Conservation (phyloP, 2,113 vertebrate species). For the Sphaerodactylus townsendi region DNA sequence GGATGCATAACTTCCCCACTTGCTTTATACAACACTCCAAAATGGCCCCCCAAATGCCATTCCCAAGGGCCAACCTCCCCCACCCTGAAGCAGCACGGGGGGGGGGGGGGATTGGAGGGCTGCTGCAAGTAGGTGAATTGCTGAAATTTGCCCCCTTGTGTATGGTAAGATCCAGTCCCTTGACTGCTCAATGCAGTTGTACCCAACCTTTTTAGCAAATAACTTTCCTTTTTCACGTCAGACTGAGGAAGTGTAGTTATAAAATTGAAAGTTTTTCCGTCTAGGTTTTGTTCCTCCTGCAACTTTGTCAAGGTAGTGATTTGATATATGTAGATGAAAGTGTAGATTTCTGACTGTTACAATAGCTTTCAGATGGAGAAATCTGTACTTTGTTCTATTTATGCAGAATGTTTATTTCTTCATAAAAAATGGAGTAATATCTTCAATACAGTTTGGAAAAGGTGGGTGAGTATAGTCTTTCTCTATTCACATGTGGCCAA, state of each 20-base stretch:
- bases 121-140: too few relatives aligned
- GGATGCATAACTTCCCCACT: too few relatives aligned
- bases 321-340: neutral
- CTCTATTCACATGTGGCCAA: neutral
- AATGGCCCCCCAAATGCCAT: too few relatives aligned
- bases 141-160: neutral
- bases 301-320: neutral
- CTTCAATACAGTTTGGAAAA: conserved; percentile 84
- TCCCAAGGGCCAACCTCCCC: too few relatives aligned
- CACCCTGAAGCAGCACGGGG: too few relatives aligned
- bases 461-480: conserved; percentile 71
- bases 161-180: too few relatives aligned
- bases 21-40: too few relatives aligned
- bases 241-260: neutral
- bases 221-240: too few relatives aligned
- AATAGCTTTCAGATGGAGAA: neutral
- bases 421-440: conserved; percentile 78
- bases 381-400: conserved; percentile 8
- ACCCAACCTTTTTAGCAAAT: too few relatives aligned
- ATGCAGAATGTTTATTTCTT: conserved; percentile 77
- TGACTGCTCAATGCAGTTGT: too few relatives aligned
- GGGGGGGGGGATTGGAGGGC: too few relatives aligned
- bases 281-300: too few relatives aligned
- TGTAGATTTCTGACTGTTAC: neutral
- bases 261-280: neutral